Conservation (phyloP, 2,888 invertebrate genomes). For the Conomelus anceps region DNA sequence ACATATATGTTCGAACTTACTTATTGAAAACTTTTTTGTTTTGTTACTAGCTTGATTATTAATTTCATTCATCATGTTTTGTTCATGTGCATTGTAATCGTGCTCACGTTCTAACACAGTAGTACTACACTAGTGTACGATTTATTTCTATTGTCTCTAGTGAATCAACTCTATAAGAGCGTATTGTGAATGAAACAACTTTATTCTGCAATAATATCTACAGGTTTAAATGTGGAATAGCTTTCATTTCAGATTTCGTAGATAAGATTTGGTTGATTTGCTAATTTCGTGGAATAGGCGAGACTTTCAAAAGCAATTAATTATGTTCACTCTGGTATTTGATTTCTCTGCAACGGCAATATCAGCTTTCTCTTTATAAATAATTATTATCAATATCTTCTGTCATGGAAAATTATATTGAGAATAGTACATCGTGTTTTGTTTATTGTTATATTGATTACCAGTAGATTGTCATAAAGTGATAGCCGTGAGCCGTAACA, state of each 20-base stretch:
- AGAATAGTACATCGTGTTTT: no score
- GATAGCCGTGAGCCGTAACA: no score
- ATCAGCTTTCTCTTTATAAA: background rate
- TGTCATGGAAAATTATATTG: no score
- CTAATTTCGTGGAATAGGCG: background rate
- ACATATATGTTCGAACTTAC: no score
- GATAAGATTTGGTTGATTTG: background rate
- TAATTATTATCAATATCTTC: background rate
- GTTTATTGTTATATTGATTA: no score
- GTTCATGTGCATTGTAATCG: no score
- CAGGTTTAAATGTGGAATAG: background rate
- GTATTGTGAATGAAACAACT: background rate
- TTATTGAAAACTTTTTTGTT: no score
- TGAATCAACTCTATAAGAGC: no score
- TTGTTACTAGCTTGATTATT: no score
- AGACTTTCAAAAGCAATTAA: background rate
- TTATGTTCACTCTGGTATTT: background rate
- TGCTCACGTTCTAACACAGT: no score
- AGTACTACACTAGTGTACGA: background rate
- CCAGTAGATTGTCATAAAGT: no score
- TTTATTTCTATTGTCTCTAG: background rate
- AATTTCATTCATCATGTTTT: no score
- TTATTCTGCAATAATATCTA: background rate
- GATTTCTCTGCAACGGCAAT: background rate
- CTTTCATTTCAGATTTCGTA: background rate